Conservation (phyloP, 2,113 vertebrate species). For the Tachycineta bicolor region DNA sequence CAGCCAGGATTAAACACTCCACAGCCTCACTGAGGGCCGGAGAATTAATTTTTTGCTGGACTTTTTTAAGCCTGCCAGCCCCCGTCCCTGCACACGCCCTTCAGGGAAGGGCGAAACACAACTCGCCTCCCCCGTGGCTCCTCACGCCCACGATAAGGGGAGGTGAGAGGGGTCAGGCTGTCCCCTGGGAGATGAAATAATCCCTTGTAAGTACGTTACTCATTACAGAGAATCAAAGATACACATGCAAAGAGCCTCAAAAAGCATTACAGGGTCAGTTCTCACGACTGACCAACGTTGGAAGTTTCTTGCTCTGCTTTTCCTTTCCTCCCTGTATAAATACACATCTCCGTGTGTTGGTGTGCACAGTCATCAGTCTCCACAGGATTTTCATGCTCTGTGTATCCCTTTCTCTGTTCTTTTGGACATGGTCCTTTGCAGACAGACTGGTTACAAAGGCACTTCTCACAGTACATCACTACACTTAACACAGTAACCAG, state of each 20-base stretch:
- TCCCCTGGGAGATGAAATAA: constrained; percentile 33
- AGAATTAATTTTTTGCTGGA: neutral
- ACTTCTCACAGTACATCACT: neutral
- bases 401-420: neutral
- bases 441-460: neutral
- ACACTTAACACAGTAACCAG: neutral
- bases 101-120: neutral
- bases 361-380: neutral
- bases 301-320: neutral
- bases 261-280: neutral
- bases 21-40: neutral
- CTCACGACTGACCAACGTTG: neutral
- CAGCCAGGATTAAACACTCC: neutral
- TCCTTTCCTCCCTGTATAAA: neutral
- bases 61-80: neutral
- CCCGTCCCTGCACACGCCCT: neutral
- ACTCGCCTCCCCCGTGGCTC: neutral
- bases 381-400: neutral
- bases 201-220: neutral
- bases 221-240: neutral
- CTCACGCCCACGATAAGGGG: neutral
- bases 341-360: rapidly evolving
- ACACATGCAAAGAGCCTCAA: neutral
- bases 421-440: neutral
- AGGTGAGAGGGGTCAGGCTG: constrained; percentile 1